Evolutionary conservation across 2,113 vertebrate genomes (phyloP).

Genomic region (Sceloporus undulatus): DNA sequence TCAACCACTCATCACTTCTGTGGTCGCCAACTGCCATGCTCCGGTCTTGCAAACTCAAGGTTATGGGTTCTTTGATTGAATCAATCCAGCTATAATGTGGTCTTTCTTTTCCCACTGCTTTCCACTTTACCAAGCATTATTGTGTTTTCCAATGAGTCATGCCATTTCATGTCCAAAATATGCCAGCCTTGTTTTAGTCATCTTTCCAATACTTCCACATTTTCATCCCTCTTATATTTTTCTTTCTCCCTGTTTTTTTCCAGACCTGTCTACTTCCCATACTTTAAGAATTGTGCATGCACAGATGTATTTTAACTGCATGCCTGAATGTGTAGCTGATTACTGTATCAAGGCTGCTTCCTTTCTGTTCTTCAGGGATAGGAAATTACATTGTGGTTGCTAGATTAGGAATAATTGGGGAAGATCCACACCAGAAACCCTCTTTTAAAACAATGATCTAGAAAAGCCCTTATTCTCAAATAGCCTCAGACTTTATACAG

Average conservation of each 20-base stretch:
- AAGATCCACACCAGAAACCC: neutral
- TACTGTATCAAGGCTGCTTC: too few species aligned
- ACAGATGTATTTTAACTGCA: neutral
- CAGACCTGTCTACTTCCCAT: neutral
- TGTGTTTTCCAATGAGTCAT: too few species aligned
- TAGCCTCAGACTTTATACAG: neutral
- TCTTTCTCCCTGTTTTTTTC: neutral
- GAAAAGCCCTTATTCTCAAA: slow-evolving; percentile 1
- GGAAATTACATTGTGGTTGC: neutral
- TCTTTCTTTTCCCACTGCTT: too few species aligned
- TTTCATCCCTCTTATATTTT: neutral
- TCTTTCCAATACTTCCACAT: neutral
- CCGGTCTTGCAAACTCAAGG: too few species aligned
- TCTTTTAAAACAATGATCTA: neutral
- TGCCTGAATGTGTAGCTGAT: neutral
- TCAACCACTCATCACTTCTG: too few species aligned
- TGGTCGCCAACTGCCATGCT: too few species aligned
- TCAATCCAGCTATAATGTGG: too few species aligned
- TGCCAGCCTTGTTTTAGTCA: too few species aligned
- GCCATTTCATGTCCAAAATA: too few species aligned
- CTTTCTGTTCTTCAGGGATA: neutral
- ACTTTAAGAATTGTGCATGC: neutral
- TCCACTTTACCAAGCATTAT: too few species aligned
- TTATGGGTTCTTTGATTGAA: too few species aligned
- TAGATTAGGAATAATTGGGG: neutral